A percentile compares a stretch with the other conserved stretches of the same genome.
These are phyloP conservation scores for Oncorhynchus mykiss DNA, from an alignment of 2,113 vertebrate species.

Conservation along the genomic window DNA sequence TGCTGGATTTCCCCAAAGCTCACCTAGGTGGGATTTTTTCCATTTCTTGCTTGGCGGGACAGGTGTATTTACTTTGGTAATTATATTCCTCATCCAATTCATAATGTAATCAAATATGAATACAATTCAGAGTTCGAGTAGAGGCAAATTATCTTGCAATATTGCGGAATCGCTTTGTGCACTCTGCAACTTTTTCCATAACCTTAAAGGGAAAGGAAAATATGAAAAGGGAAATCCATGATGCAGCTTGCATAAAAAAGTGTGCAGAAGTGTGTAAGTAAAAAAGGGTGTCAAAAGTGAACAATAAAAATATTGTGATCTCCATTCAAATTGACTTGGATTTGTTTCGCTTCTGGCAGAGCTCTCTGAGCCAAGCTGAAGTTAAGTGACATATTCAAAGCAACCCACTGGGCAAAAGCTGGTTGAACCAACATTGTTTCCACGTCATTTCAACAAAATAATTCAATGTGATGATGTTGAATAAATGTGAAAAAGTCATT, in stretches of 20 bases:
- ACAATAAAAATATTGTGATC: conserved; percentile 37
- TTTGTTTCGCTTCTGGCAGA: conserved; percentile 45
- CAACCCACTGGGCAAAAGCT: conserved; percentile 10
- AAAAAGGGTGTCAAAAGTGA: conserved; percentile 9
- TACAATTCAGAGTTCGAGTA: conserved; percentile 64
- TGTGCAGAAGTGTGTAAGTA: background rate
- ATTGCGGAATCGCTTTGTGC: conserved; percentile 60
- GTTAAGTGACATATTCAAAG: conserved; percentile 49
- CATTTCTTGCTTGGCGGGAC: conserved; percentile 76
- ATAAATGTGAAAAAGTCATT: too few species aligned
- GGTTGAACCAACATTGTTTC: too few species aligned
- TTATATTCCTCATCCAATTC: conserved; percentile 73
- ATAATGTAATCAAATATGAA: conserved; percentile 77
- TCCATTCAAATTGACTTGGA: background rate
- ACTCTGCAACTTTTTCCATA: conserved; percentile 56
- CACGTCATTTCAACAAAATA: too few species aligned
- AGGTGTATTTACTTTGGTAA: conserved; percentile 77
- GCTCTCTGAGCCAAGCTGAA: conserved; percentile 45
- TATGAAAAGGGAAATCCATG: conserved; percentile 41
- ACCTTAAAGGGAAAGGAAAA: conserved; percentile 33
- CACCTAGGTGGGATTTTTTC: conserved; percentile 69
- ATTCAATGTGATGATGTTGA: too few species aligned
- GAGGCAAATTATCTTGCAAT: conserved; percentile 59
- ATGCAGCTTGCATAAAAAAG: background rate
- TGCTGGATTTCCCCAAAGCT: conserved; percentile 60